Evolutionary conservation across 1,140 invertebrate species (phyloP).

Genomic region (Trichomalopsis sarcophagae): DNA sequence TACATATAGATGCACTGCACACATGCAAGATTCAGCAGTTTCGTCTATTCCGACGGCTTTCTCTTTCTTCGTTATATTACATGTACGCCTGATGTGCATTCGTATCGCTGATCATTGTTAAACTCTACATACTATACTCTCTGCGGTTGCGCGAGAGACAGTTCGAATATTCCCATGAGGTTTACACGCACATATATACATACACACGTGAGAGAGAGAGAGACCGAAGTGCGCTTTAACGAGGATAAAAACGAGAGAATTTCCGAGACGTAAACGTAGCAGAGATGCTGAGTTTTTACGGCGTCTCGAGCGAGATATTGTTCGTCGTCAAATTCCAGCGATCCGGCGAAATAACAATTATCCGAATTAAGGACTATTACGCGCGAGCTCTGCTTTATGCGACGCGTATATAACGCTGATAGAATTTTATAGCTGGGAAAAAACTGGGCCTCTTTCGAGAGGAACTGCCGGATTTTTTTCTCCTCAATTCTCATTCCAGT

Average conservation of each 20-base stretch:
- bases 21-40: not conserved
- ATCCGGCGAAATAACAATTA: conserved; percentile 18
- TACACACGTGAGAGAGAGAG: not conserved
- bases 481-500: not conserved
- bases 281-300: not conserved
- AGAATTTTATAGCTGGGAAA: conserved; percentile 51
- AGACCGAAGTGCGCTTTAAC: not conserved
- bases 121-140: not conserved
- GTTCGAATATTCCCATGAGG: conserved; percentile 3
- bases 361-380: conserved; percentile 36
- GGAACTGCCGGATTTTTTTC: not conserved
- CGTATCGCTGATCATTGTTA: no score
- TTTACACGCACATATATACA: not conserved
- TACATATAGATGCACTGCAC: not conserved
- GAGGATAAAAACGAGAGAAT: conserved; percentile 3
- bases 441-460: conserved; percentile 25
- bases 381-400: not conserved
- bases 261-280: not conserved
- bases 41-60: not conserved
- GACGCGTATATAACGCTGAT: not conserved
- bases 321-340: conserved; percentile 12
- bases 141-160: not conserved
- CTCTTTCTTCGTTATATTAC: not conserved
- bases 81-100: not conserved
- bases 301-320: not conserved